Conservation (phyloP, 2,797 vertebrate genomes). For the Valencia hispanica region DNA sequence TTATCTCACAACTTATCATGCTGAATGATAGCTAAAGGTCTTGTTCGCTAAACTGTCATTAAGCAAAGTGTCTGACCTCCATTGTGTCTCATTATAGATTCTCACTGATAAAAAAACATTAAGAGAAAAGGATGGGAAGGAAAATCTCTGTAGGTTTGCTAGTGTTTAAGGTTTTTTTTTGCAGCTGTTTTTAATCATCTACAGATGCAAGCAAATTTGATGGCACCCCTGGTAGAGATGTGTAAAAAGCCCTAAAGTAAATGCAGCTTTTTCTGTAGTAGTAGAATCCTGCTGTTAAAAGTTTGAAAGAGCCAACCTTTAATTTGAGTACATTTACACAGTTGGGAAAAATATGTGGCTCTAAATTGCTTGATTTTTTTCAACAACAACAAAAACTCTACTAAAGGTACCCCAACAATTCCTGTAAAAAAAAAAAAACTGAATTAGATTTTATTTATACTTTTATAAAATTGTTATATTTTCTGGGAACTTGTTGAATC, state of each 20-base stretch:
- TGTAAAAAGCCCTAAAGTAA: background rate
- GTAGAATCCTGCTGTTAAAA: background rate
- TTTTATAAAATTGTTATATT: background rate
- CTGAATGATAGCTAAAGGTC: constrained; percentile 10
- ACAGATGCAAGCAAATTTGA: background rate
- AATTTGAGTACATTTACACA: background rate
- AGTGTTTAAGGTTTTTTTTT: background rate
- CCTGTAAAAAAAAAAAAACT: background rate
- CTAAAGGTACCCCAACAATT: background rate
- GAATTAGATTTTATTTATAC: background rate
- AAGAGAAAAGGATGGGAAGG: background rate
- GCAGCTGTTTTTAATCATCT: background rate
- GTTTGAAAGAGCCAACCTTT: background rate
- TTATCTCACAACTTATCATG: constrained; percentile 18
- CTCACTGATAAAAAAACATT: constrained; percentile 3
- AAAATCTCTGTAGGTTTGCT: background rate
- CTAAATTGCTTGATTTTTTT: background rate
- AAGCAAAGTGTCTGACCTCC: background rate
- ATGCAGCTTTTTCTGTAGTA: no score
- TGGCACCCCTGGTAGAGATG: background rate
- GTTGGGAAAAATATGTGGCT: background rate
- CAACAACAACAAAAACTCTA: background rate
- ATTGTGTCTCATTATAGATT: constrained; percentile 7
- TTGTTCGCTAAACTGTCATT: constrained; percentile 19
- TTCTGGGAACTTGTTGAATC: background rate